These are phyloP conservation scores for Microchirus variegatus DNA, from an alignment of 2,797 vertebrate species.

Conservation along the genomic window DNA sequence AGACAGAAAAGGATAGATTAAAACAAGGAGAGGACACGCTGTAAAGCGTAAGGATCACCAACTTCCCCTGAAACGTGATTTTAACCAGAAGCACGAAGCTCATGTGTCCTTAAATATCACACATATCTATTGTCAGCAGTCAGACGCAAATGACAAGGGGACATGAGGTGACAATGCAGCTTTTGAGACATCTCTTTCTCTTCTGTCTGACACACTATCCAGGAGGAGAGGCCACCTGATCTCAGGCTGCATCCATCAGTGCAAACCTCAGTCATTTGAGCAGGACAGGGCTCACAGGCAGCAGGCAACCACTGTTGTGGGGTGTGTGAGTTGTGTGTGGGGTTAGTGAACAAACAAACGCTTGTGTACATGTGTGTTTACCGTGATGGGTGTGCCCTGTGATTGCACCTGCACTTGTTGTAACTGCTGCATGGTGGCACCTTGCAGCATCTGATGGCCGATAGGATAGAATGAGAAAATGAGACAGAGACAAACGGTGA, in stretches of 20 bases:
- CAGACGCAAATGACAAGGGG: conserved; percentile 14
- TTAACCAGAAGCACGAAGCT: conserved; percentile 13
- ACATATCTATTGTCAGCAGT: conserved; percentile 15
- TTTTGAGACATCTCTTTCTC: conserved; percentile 36
- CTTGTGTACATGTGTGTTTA: conserved; percentile 72
- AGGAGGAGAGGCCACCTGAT: conserved; percentile 58
- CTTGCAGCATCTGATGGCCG: conserved; percentile 85
- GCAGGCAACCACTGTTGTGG: conserved; percentile 12
- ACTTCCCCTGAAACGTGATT: conserved; percentile 8
- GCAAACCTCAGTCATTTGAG: conserved; percentile 46
- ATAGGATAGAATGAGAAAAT: conserved; percentile 69
- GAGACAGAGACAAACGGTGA: conserved; percentile 74
- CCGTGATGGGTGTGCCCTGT: conserved; percentile 87
- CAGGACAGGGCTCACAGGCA: conserved; percentile 13
- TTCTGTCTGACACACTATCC: conserved; percentile 53
- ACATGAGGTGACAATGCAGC: conserved; percentile 38
- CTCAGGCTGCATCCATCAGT: conserved; percentile 33
- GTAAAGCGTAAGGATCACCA: conserved; percentile 14
- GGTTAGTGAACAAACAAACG: conserved; percentile 36
- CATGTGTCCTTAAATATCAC: conserved; percentile 14
- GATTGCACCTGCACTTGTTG: conserved; percentile 88
- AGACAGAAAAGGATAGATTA: too few relatives aligned
- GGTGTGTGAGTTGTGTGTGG: background rate
- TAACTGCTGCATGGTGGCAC: conserved; percentile 87
- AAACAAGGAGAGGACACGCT: background rate